Evolutionary conservation across 2,113 vertebrate species (phyloP).

Genomic region (Haliaeetus leucogaster): DNA sequence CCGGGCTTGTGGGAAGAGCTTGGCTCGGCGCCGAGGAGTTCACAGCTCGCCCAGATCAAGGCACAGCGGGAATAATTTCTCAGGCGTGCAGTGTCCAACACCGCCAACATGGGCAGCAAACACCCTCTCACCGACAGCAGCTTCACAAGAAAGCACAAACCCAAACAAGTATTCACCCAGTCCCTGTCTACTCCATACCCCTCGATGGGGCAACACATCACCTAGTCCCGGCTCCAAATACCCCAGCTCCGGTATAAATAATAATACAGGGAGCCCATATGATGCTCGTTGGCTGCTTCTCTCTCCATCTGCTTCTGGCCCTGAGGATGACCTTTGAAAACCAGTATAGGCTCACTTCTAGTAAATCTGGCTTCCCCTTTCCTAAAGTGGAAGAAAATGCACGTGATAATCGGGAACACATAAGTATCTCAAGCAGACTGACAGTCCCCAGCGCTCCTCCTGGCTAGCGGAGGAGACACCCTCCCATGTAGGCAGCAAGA

Average conservation of each 20-base stretch:
- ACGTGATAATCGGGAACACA: rapidly evolving
- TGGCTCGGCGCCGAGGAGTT: background rate
- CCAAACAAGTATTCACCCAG: background rate
- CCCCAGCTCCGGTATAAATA: background rate
- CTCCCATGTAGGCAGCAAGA: background rate
- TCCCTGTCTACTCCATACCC: background rate
- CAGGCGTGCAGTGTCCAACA: background rate
- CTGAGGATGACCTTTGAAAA: background rate
- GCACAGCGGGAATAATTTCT: background rate
- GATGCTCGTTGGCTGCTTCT: background rate
- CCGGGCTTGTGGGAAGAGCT: background rate
- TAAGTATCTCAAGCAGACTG: background rate
- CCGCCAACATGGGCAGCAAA: background rate
- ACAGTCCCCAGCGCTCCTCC: background rate
- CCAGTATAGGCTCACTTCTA: background rate
- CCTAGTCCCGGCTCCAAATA: background rate
- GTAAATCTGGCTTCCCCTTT: background rate
- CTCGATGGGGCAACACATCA: rapidly evolving
- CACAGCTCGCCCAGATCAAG: background rate
- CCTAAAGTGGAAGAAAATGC: background rate
- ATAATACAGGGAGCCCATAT: background rate
- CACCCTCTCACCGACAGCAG: background rate
- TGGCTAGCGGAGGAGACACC: background rate
- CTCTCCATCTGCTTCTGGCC: background rate
- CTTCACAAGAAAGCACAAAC: background rate